These are phyloP conservation scores for Microplitis deprimator DNA, from an alignment of 2,888 invertebrate genomes.

Conservation along the genomic window DNA sequence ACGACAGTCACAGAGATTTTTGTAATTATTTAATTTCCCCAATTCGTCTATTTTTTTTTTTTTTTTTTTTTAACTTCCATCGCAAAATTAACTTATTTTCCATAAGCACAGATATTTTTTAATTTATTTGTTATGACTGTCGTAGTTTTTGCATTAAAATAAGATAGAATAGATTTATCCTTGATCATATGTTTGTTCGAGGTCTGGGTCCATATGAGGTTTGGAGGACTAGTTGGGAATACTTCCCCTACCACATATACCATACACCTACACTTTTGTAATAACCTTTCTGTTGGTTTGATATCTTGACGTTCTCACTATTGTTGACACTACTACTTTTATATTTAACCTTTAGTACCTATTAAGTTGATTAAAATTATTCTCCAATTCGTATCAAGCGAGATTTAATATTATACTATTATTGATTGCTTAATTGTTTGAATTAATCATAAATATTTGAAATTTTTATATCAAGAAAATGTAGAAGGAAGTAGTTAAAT, in stretches of 20 bases:
- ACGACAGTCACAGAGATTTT: too few relatives aligned
- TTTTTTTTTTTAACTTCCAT: too few relatives aligned
- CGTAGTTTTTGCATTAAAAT: background rate
- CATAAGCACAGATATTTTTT: background rate
- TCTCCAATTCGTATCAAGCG: background rate
- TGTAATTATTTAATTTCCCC: too few relatives aligned
- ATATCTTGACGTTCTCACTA: background rate
- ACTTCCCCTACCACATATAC: conserved; percentile 10
- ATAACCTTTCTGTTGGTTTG: background rate
- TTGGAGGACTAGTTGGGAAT: conserved; percentile 8
- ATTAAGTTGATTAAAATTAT: background rate
- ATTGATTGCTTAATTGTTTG: background rate
- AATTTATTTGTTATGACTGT: background rate
- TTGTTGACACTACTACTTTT: background rate
- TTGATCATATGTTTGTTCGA: conserved; percentile 21
- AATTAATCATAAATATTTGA: too few relatives aligned
- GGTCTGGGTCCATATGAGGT: conserved; percentile 33
- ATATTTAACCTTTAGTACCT: background rate
- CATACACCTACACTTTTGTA: background rate
- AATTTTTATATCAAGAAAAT: too few relatives aligned
- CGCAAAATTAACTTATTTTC: too few relatives aligned
- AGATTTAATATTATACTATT: background rate
- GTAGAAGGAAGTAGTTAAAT: too few relatives aligned
- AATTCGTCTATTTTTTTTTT: too few relatives aligned
- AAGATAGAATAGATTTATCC: conserved; percentile 13